Evolutionary conservation across 2,797 vertebrate species (phyloP), one percentile per base, ranked within the genome.

Genomic region (Mareca penelope): DNA sequence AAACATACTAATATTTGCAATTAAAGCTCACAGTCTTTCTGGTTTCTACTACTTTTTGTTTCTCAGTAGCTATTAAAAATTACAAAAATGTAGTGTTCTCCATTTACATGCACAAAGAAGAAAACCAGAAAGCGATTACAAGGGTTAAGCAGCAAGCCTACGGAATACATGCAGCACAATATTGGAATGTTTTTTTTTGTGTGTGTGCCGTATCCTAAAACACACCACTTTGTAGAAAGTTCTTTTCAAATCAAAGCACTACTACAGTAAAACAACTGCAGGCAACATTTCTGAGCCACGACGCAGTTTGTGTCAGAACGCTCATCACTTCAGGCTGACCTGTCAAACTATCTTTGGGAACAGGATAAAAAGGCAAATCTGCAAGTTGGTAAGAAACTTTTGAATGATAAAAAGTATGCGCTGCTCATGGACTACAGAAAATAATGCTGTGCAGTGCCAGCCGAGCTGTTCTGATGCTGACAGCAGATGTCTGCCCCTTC

Each of bases 261-360:
- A 77, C 71, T 93, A 72, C 70, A 90, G 77, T 96, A 89, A 96
- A 96, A 96, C 90, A 90, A 96, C 97, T 97, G 87, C 88, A 95
- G 96, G 96, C 90, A 94, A 95, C 92, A 94, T 94, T 95, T 92
- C 83, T 88, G 81, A 94, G 90, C 91, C 94, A 96, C 73, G 73
- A 85, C 3, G 40, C 88, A 46, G 59, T 89, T 76, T 95, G 88
- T 97, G 96, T 97, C 94, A 97, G 93, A 97, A 96, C 2, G 6
- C 89, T 97, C 88, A 96, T 96, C 94, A 97, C 93, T 96, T 96
- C 87, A 76, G 81, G 94, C 91, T 94, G 85, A 96, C 95, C 96
- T 97, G 97, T 95, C 96, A 95, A 96, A 95, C 85, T 89, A 29
- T 79, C 96, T 94, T 89, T 82, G 92, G 92, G 83, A 94, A 95